phyloP scores from a whole-genome alignment of 1,140 invertebrate species.

The Plodia interpunctella region DNA sequence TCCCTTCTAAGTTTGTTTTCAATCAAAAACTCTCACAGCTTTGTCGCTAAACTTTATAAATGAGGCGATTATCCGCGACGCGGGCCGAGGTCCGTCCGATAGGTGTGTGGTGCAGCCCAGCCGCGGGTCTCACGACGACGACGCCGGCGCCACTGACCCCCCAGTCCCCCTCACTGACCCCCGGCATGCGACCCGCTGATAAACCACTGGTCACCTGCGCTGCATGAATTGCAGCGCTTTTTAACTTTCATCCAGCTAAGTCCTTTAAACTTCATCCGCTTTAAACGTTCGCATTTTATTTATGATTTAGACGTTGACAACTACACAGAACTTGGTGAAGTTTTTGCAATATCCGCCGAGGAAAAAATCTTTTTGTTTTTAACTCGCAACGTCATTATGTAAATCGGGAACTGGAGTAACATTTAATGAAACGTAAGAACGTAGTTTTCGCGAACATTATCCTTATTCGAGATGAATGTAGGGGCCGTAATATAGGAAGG shows the following conservation, averaged over 20 bases:
- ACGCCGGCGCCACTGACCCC: slow-evolving; percentile 15
- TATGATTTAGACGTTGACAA: slow-evolving; percentile 57
- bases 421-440: slow-evolving; percentile 18
- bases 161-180: slow-evolving; percentile 16
- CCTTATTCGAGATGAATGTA: slow-evolving; percentile 17
- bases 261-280: slow-evolving; percentile 64
- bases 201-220: slow-evolving; percentile 70
- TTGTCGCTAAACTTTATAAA: slow-evolving; percentile 76
- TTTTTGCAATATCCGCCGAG: slow-evolving; percentile 32
- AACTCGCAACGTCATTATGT: slow-evolving; percentile 34
- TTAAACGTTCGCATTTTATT: slow-evolving; percentile 60
- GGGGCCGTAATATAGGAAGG: slow-evolving; percentile 30
- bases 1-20: slow-evolving; percentile 77
- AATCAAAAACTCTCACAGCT: slow-evolving; percentile 74
- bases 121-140: slow-evolving; percentile 16
- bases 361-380: slow-evolving; percentile 28
- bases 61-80: slow-evolving; percentile 71
- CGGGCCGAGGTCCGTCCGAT: slow-evolving; percentile 40
- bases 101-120: slow-evolving; percentile 40
- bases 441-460: slow-evolving; percentile 16
- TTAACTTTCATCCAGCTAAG: slow-evolving; percentile 68
- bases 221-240: slow-evolving; percentile 73
- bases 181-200: slow-evolving; percentile 45
- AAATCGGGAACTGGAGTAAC: slow-evolving; percentile 20
- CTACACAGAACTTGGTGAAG: slow-evolving; percentile 36